Percentiles rank a stretch among this genome's conserved stretches.
Conservation (phyloP, 2,888 invertebrate genomes). For the Hypena proboscidalis region DNA sequence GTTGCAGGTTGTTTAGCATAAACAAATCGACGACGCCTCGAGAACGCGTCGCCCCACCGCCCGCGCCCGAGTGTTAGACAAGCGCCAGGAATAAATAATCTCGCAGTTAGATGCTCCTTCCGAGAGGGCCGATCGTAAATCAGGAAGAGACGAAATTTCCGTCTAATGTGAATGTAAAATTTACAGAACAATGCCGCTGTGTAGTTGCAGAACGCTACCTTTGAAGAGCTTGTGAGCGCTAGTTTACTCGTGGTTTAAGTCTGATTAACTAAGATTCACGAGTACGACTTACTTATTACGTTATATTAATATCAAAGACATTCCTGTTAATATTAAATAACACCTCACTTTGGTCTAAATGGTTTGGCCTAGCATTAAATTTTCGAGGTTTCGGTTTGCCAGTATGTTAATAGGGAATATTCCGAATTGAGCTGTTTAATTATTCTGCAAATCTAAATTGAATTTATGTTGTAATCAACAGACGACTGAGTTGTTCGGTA, state of each 20-base stretch:
- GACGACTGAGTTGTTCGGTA: too few relatives aligned
- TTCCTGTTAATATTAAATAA: slow-evolving; percentile 28
- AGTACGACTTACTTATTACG: slow-evolving; percentile 21
- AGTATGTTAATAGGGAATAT: slow-evolving; percentile 24
- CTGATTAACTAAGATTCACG: slow-evolving; percentile 52
- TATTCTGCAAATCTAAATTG: slow-evolving; percentile 1
- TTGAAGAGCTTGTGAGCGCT: slow-evolving; percentile 60
- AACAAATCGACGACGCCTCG: slow-evolving; percentile 62
- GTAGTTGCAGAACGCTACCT: slow-evolving; percentile 61
- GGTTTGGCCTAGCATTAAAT: slow-evolving; percentile 17
- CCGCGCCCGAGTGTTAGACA: slow-evolving; percentile 56
- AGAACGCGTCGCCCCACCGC: slow-evolving; percentile 16
- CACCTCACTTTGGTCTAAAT: slow-evolving; percentile 15
- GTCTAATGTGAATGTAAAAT: slow-evolving; percentile 76
- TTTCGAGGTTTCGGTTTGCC: slow-evolving; percentile 18
- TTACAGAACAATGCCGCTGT: slow-evolving; percentile 64
- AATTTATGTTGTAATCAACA: not conserved
- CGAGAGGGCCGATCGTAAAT: slow-evolving; percentile 71
- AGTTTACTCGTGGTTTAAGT: slow-evolving; percentile 61
- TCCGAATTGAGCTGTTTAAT: slow-evolving; percentile 8
- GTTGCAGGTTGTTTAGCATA: slow-evolving; percentile 74
- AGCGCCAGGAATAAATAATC: slow-evolving; percentile 71
- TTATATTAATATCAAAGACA: slow-evolving; percentile 28
- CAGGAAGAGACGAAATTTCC: slow-evolving; percentile 72
- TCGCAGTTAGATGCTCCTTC: slow-evolving; percentile 67